These are phyloP conservation scores for Pristis pectinata DNA, from an alignment of 2,797 vertebrate genomes.

Conservation along the genomic window DNA sequence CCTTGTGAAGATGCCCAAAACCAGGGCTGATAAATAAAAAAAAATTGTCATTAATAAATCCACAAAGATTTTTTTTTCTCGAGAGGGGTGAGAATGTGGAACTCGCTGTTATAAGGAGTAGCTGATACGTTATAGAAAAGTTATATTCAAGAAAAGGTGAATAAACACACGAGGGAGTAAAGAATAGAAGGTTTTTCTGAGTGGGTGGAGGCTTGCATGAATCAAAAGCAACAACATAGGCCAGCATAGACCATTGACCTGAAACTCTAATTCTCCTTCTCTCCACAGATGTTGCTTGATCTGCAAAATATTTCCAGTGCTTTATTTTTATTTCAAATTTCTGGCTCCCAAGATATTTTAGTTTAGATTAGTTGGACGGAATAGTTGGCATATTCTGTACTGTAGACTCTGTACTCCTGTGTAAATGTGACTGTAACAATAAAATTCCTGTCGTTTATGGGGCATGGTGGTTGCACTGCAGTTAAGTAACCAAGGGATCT, in stretches of 20 bases:
- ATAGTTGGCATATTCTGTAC: background rate
- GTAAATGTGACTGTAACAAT: background rate
- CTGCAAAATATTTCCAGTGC: too few species aligned
- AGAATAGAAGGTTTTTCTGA: background rate
- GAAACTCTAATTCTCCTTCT: too few species aligned
- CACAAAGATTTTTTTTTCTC: background rate
- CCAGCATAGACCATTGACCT: too few species aligned
- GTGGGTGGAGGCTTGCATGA: background rate
- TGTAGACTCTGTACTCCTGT: background rate
- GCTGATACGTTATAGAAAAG: background rate
- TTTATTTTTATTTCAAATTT: too few species aligned
- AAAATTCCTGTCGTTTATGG: background rate
- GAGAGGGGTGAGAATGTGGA: background rate
- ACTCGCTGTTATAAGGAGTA: background rate
- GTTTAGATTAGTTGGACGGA: background rate
- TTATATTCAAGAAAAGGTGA: background rate
- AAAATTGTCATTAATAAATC: background rate
- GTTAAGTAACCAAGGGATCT: too few species aligned
- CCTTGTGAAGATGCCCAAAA: background rate
- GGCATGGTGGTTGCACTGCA: too few species aligned
- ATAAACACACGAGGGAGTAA: background rate
- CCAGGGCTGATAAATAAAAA: background rate
- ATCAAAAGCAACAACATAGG: background rate
- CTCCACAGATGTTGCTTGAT: too few species aligned
- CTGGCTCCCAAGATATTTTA: too few species aligned